Evolutionary conservation across 92 coral and sea anemone species (phyloP).

Genomic region (Scolanthus callimorphus): DNA sequence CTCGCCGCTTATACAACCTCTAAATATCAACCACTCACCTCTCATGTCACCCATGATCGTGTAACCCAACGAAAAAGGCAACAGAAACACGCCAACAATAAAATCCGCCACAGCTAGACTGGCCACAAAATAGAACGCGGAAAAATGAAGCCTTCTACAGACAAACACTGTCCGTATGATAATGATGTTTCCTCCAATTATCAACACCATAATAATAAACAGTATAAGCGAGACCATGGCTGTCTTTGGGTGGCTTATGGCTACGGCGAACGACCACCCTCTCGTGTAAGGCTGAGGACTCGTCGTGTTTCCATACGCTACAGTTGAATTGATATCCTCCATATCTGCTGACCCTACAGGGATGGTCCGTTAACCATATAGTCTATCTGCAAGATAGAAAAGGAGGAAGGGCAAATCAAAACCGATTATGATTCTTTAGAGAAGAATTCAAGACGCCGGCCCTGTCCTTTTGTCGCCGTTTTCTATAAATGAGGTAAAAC

Average conservation of each 20-base stretch:
- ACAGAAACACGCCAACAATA: conserved; percentile 13
- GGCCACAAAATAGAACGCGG: conserved; percentile 25
- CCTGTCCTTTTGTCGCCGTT: no score
- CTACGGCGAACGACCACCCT: background rate
- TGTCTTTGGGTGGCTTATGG: background rate
- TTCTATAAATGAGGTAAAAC: no score
- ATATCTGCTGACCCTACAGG: no score
- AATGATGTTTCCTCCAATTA: conserved; percentile 1
- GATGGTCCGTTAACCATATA: no score
- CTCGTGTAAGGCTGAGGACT: background rate
- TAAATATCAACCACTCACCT: no score
- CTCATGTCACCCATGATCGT: conserved; percentile 1
- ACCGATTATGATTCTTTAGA: no score
- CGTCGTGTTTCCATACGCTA: no score
- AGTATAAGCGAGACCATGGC: background rate
- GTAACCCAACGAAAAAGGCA: conserved; percentile 7
- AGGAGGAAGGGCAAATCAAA: no score
- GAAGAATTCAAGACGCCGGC: no score
- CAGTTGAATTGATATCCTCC: no score
- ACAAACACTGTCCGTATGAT: conserved; percentile 8
- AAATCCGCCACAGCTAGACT: conserved; percentile 32
- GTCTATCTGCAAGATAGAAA: no score
- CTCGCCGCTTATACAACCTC: no score
- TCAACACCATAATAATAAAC: background rate
- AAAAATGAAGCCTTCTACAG: conserved; percentile 16